Conservation (phyloP, 2,797 vertebrate genomes). For the Ciconia nigra region DNA sequence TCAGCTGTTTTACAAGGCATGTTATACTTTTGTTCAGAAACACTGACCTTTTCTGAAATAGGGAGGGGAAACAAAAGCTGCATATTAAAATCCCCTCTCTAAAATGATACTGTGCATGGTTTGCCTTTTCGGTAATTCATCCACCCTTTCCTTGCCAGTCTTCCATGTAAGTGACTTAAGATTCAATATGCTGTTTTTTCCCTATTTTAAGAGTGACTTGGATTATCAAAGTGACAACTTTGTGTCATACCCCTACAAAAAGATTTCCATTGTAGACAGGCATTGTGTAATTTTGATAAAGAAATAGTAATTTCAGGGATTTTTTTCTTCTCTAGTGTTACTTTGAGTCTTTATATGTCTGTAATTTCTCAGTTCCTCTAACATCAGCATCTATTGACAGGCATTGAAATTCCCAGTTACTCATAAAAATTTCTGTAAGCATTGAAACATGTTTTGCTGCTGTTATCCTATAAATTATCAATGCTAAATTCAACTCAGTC, state of each 20-base stretch:
- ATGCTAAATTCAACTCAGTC: background rate
- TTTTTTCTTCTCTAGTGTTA: background rate
- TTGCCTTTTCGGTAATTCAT: background rate
- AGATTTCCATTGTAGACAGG: background rate
- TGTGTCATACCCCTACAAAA: background rate
- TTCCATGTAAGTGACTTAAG: background rate
- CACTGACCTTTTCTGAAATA: background rate
- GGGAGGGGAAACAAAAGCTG: background rate
- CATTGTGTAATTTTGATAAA: background rate
- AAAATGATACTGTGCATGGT: background rate
- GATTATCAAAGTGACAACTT: background rate
- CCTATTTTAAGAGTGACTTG: background rate
- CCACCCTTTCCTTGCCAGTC: background rate
- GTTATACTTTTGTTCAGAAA: background rate
- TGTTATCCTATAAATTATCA: background rate
- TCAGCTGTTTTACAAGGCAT: background rate
- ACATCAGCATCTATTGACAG: background rate
- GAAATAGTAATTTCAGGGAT: background rate
- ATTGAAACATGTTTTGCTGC: background rate
- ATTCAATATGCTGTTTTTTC: background rate
- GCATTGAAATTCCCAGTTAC: background rate
- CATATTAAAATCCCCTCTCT: background rate
- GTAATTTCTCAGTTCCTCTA: background rate
- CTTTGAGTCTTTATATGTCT: background rate
- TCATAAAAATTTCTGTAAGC: background rate